phyloP scores from a whole-genome alignment of 2,113 vertebrate genomes.

The Larimichthys crocea region DNA sequence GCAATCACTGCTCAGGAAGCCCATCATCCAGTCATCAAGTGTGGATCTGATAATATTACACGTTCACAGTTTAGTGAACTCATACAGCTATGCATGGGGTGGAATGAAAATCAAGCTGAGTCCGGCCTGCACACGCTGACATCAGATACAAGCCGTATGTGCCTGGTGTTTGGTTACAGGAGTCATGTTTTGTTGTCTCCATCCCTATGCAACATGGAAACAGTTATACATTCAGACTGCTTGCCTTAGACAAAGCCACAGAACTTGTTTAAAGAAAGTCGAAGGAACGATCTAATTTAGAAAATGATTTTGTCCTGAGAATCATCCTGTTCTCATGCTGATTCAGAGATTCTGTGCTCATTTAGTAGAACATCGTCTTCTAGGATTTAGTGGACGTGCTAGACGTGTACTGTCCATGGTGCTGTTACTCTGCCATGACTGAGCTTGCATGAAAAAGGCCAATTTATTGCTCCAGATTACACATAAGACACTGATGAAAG shows the following conservation, averaged over 20 bases:
- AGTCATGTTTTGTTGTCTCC: conserved; percentile 52
- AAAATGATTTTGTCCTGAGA: not conserved
- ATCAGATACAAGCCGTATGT: conserved; percentile 63
- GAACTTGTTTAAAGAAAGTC: conserved; percentile 2
- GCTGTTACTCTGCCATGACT: not conserved
- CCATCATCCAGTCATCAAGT: conserved; percentile 42
- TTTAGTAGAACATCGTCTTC: conserved; percentile 25
- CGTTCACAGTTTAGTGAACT: conserved; percentile 60
- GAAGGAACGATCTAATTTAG: not conserved
- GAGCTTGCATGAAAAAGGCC: not conserved
- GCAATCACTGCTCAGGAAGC: conserved; percentile 70
- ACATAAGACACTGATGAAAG: conserved; percentile 3
- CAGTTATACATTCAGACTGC: conserved; percentile 2
- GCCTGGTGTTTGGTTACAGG: conserved; percentile 65
- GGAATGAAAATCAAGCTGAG: conserved; percentile 66
- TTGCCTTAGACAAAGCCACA: not conserved
- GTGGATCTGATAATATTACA: conserved; percentile 63
- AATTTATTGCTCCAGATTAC: not conserved
- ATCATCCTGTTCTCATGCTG: not conserved
- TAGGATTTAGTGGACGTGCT: not conserved
- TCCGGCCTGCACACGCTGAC: conserved; percentile 18
- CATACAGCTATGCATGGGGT: conserved; percentile 28
- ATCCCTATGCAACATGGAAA: conserved; percentile 33
- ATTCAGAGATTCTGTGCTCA: not conserved
- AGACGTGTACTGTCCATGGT: conserved; percentile 33